These are phyloP conservation scores for Agelastica alni DNA, from an alignment of 2,888 invertebrate species.

Conservation along the genomic window DNA sequence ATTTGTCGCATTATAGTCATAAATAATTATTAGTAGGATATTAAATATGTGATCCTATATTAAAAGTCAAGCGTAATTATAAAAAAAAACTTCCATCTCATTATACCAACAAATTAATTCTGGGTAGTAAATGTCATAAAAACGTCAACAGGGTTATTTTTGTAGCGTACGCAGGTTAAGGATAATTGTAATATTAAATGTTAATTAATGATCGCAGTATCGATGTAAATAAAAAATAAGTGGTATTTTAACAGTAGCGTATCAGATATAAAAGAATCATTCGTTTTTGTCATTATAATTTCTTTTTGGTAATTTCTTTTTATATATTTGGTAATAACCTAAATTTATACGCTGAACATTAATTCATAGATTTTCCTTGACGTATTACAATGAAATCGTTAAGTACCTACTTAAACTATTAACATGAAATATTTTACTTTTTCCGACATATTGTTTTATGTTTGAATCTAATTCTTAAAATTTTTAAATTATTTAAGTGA, in stretches of 20 bases:
- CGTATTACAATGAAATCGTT: too few relatives aligned
- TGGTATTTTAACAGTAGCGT: constrained; percentile 1
- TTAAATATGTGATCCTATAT: constrained; percentile 33
- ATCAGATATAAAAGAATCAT: too few relatives aligned
- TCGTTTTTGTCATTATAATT: too few relatives aligned
- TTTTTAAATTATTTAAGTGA: too few relatives aligned
- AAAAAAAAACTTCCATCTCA: constrained; percentile 30
- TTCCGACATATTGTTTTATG: too few relatives aligned
- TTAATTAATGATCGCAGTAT: constrained; percentile 33
- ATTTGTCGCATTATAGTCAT: constrained; percentile 27
- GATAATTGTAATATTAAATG: constrained; percentile 33
- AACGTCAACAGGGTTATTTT: constrained; percentile 37
- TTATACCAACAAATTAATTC: constrained; percentile 35
- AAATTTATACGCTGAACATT: too few relatives aligned
- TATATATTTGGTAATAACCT: too few relatives aligned
- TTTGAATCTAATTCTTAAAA: too few relatives aligned
- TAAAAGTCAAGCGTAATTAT: constrained; percentile 30
- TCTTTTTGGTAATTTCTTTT: too few relatives aligned
- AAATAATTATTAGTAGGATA: constrained; percentile 29
- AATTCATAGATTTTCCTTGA: too few relatives aligned
- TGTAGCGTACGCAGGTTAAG: constrained; percentile 34
- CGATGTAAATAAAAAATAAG: constrained; percentile 26
- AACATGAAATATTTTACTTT: too few relatives aligned
- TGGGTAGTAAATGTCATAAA: constrained; percentile 33
- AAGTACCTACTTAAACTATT: too few relatives aligned